phyloP scores from a whole-genome alignment of 2,888 invertebrate genomes.

The Macrophya alboannulata region DNA sequence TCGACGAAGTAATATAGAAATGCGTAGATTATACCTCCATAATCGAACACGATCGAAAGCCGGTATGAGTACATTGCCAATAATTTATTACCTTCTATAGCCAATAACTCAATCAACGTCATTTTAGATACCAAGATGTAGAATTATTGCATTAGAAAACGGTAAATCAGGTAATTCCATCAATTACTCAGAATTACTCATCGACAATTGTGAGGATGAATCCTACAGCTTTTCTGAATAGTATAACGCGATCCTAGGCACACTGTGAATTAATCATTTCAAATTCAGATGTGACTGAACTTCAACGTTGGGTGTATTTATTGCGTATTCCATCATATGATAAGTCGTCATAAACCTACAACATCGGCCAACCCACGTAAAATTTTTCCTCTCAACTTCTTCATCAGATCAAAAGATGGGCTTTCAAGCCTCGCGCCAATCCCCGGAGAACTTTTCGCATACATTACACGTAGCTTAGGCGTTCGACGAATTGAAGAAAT shows the following conservation, averaged over 20 bases:
- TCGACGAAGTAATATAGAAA: not conserved
- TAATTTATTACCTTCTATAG: constrained; percentile 7
- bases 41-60: constrained; percentile 7
- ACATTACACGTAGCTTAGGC: constrained; percentile 34
- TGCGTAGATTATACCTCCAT: too few relatives aligned
- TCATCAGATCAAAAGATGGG: not conserved
- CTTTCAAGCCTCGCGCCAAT: not conserved
- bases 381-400: not conserved
- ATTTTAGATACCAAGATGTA: not conserved
- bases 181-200: constrained; percentile 35
- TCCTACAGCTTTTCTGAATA: not conserved
- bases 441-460: not conserved
- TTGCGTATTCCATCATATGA: not conserved
- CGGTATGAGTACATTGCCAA: constrained; percentile 5
- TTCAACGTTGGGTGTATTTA: not conserved
- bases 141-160: not conserved
- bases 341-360: not conserved
- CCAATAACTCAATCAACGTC: not conserved
- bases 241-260: not conserved
- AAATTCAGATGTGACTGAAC: not conserved
- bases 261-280: not conserved
- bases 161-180: constrained; percentile 6
- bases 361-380: not conserved
- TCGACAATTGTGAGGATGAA: constrained; percentile 10
- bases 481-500: constrained; percentile 61